Base-by-base conservation (phyloP, 2,797 vertebrate species). In the Serranus cabrilla region DNA sequence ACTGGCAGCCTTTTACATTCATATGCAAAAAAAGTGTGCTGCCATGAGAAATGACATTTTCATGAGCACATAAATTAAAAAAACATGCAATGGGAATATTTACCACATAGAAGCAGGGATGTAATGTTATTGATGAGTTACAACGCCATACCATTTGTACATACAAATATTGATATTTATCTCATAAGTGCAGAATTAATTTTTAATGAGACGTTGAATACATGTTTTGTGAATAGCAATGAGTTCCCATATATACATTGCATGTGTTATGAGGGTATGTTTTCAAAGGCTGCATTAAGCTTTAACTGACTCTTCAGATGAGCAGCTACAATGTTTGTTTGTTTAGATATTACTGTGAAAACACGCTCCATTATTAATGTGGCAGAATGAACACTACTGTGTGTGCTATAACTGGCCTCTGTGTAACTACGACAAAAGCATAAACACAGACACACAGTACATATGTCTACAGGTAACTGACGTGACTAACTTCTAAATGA, bases 401-500 rank as follows among this genome's bases (percentile, higher is more conserved):
- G 39, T 12, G 40, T 0, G 11, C 2, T 20, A 17, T 3, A 50
- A 37, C 7, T 10, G 1, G 10, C 42, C 11, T 40, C 31, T 16
- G 25, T 57, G 7, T 31, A 40, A 5, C 0, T 10, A 2, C 39
- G 5, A 34, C 23, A 23, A 2, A 25, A 13, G 23, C 4, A 43
- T 21, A 12, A 11, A 67, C 25, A 34, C 13, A 31, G 1, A 68
- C 18, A 43, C 0, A 43, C 5, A 34, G 18, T 0, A 14, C 17
- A 12, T 14, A 17, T 8, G 27, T 58, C 3, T 1, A n/a, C 46
- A 63, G 10, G 7, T 20, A 2, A 50, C 8, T 10, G 42, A 75
- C 21, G 45, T 60, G n/a, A 70, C 25, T 23, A 13, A 65, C 21
- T 40, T 69, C 25, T 43, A 23, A 63, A 62, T 23, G 17, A 71